These are phyloP conservation scores for Steromphala cineraria DNA, from an alignment of 2,888 invertebrate genomes.

Conservation along the genomic window DNA sequence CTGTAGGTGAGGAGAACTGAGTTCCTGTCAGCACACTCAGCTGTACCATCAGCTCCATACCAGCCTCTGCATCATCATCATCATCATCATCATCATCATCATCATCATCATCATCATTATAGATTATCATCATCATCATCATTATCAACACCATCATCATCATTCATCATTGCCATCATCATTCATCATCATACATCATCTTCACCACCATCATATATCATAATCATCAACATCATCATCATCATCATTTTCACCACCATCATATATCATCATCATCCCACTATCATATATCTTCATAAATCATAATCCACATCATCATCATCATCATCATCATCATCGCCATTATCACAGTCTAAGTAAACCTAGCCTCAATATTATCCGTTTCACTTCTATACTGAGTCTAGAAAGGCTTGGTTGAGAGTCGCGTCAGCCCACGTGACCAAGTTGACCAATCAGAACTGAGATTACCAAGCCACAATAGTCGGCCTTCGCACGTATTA, in stretches of 20 bases:
- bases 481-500: no score
- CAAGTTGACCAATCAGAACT: no score
- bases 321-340: not conserved
- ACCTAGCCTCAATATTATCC: no score
- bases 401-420: no score
- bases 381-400: no score
- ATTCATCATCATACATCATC: not conserved
- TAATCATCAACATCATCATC: not conserved
- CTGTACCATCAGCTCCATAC: conserved; percentile 68
- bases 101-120: not conserved
- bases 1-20: conserved; percentile 69
- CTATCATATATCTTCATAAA: no score
- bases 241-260: not conserved
- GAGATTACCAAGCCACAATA: no score
- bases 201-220: not conserved
- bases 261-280: no score
- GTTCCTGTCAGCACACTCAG: conserved; percentile 65
- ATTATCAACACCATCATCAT: not conserved
- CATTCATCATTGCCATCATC: no score
- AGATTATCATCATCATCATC: not conserved
- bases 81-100: not conserved
- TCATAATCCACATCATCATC: no score
- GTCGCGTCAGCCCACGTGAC: no score
- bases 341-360: no score
- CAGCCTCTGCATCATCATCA: conserved; percentile 58